These are phyloP conservation scores for Craseonycteris thonglongyai DNA, from an alignment of 2,113 vertebrate species.

Conservation along the genomic window DNA sequence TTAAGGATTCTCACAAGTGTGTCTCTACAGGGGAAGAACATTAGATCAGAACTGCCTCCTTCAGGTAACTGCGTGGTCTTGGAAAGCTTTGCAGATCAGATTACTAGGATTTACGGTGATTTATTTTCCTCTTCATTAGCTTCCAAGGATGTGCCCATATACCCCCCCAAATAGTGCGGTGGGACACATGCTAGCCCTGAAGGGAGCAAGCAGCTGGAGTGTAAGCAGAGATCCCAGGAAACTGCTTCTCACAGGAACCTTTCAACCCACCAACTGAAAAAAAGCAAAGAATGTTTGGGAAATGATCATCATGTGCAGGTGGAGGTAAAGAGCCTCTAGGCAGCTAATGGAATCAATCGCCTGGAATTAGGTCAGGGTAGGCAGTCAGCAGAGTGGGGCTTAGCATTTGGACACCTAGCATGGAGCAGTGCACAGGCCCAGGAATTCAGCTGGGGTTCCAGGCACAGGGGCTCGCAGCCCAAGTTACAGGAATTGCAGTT, in stretches of 20 bases:
- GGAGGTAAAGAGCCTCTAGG: neutral
- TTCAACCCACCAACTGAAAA: neutral
- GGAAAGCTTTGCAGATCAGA: neutral
- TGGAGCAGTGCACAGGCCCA: accelerated
- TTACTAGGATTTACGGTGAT: neutral
- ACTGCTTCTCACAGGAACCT: neutral
- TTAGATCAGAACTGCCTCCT: neutral
- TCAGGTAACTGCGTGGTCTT: neutral
- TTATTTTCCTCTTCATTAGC: neutral
- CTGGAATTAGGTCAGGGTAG: neutral
- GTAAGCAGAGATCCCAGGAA: neutral
- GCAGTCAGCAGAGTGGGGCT: neutral
- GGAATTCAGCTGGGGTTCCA: no score
- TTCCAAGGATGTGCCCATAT: neutral
- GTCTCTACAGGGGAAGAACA: neutral
- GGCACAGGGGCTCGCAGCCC: neutral
- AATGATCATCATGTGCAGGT: neutral
- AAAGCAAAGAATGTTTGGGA: neutral
- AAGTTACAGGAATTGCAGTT: neutral
- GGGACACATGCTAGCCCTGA: neutral
- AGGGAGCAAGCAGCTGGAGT: neutral
- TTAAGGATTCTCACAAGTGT: neutral
- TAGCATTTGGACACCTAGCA: neutral
- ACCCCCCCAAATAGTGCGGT: neutral
- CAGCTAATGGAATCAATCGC: neutral